Conservation (phyloP, 2,797 vertebrate species). For the Tapera naevia region DNA sequence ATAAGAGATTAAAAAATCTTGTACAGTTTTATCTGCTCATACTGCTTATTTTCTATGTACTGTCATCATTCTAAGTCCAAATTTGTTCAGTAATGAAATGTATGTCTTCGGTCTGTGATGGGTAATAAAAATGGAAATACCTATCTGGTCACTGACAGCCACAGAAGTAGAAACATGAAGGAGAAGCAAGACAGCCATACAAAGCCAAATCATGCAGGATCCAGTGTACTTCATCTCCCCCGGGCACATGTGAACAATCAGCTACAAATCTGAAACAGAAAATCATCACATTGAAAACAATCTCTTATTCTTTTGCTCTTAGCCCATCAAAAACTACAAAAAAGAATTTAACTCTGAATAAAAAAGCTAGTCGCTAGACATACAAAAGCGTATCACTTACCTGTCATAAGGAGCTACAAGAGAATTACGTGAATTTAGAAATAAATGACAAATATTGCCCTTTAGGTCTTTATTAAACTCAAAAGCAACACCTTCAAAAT, state of each 20-base stretch:
- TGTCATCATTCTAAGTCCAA: not conserved
- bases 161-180: constrained; percentile 80
- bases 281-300: not conserved
- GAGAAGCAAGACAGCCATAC: constrained; percentile 75
- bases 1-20: not conserved
- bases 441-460: not conserved
- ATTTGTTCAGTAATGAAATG: not conserved
- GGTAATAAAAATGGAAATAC: constrained; percentile 72
- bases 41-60: not conserved
- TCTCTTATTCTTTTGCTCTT: not conserved
- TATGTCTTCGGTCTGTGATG: not conserved
- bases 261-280: constrained; percentile 79
- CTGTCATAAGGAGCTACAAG: not conserved
- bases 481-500: not conserved
- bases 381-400: not conserved
- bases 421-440: not conserved
- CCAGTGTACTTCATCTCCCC: constrained; percentile 83
- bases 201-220: constrained; percentile 84
- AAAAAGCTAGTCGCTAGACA: not conserved
- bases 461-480: not conserved
- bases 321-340: not conserved
- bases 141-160: constrained; percentile 85
- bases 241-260: constrained; percentile 77
- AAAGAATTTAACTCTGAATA: not conserved
- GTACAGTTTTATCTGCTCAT: not conserved